These are phyloP conservation scores for Lathamus discolor DNA, from an alignment of 2,113 vertebrate species.

Conservation along the genomic window DNA sequence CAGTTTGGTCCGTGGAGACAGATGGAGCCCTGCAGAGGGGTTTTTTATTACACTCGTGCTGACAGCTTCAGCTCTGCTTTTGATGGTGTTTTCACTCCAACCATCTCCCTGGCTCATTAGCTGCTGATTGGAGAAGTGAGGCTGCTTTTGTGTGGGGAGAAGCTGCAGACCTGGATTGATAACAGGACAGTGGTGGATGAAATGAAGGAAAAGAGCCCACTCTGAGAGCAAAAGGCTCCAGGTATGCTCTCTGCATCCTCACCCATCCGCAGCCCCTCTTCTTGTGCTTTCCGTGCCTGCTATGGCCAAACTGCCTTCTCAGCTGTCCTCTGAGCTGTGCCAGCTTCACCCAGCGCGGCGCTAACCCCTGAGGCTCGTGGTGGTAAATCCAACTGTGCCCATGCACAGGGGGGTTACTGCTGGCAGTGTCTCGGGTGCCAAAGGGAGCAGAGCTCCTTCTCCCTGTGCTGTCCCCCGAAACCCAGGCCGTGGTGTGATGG, in stretches of 20 bases:
- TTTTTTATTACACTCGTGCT: not conserved
- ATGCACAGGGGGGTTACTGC: not conserved
- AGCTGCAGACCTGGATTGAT: not conserved
- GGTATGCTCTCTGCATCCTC: not conserved
- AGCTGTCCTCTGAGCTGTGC: not conserved
- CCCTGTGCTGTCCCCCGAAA: not conserved
- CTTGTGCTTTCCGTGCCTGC: not conserved
- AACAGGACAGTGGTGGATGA: not conserved
- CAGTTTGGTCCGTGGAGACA: not conserved
- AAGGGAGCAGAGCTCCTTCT: rapidly evolving
- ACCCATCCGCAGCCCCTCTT: not conserved
- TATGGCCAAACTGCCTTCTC: not conserved
- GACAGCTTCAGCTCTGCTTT: not conserved
- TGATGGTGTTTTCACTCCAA: not conserved
- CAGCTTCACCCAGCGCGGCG: rapidly evolving
- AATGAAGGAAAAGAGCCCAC: not conserved
- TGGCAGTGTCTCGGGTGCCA: not conserved
- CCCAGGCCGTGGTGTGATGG: not conserved
- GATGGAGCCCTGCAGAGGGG: not conserved
- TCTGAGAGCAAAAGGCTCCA: not conserved
- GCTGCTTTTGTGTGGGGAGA: not conserved
- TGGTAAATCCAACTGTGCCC: not conserved
- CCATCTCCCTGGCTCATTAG: constrained; percentile 12
- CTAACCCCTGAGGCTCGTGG: rapidly evolving
- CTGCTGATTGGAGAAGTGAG: not conserved